Evolutionary conservation across 2,888 invertebrate species (phyloP), one percentile per base, ranked within the genome.

Genomic region (Conistra vaccinii): DNA sequence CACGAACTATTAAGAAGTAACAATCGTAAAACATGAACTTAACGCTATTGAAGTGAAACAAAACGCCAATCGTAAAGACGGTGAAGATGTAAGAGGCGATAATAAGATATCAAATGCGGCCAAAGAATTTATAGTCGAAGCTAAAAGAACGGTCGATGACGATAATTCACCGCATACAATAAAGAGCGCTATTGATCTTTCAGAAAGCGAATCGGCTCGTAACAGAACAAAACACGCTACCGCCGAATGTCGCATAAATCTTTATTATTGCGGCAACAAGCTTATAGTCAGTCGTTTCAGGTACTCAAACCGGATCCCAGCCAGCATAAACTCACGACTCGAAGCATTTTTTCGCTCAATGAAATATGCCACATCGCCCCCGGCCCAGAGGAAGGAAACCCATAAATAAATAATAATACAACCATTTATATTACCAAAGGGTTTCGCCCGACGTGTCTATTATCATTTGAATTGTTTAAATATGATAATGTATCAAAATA

Each of bases 331-430:
- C 96, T 96, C 96, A 96, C 95, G 96, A 96, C 94, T 96, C 90
- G 90, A 93, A 94, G 93, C 93, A 94, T 96, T 96, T 96, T 96
- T 96, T 96, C 95, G 93, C 94, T 94, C 94, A 94, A 96, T 96
- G 96, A 96, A 96, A 96, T 96, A 96, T 95, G 94, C 94, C 92
- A 92, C 93, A 93, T 93, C 92, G 95, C 95, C 95, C 95, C 93
- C 91, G 93, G 95, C 92, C 92, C 92, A 88, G 89, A 94, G 95
- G 95, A 96, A 95, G 95, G 96, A 95, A 95, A 93, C 93, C 92
- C 96, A 96, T 96, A 96, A 96, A 96, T 96, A 96, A 96, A 96
- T 96, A 96, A 96, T 96, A 96, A 96, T 96, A 95, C 95, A 94
- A 94, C 95, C 95, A 96, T 96, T 96, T 96, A 96, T 96, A 96